Conservation (phyloP, 2,888 invertebrate species). For the Sinodicranocentrus sp. region DNA sequence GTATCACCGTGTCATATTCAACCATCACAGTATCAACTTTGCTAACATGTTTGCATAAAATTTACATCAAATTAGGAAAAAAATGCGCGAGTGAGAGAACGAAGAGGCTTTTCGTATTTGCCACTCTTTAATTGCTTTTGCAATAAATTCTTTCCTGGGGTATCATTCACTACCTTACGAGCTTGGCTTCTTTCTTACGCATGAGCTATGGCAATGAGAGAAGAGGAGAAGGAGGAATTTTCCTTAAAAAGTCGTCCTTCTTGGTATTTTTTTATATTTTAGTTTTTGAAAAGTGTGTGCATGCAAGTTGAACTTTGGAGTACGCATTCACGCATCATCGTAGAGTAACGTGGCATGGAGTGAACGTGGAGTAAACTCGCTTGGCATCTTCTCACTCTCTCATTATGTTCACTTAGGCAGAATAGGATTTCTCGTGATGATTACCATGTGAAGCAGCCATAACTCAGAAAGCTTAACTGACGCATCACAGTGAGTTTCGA, state of each 20-base stretch:
- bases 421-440: neutral
- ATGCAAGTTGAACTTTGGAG: too few species aligned
- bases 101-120: neutral
- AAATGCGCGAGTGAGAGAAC: too few species aligned
- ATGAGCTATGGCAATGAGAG: neutral
- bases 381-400: constrained; percentile 1
- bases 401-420: too few species aligned
- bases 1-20: too few species aligned
- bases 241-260: too few species aligned
- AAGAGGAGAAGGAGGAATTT: neutral
- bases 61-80: constrained; percentile 10
- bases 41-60: constrained; percentile 19
- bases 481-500: neutral
- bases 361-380: neutral
- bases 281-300: too few species aligned
- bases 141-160: constrained; percentile 17
- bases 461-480: neutral
- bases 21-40: neutral
- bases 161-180: constrained; percentile 46
- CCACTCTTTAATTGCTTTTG: constrained; percentile 24
- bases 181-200: constrained; percentile 54
- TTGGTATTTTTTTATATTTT: too few species aligned
- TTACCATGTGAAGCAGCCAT: constrained; percentile 5
- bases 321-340: too few species aligned
- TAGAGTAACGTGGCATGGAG: neutral